Conservation (phyloP, 30 jellyfish, hydroid and myxozoan species). For the Hydractinia symbiolongicarpus region DNA sequence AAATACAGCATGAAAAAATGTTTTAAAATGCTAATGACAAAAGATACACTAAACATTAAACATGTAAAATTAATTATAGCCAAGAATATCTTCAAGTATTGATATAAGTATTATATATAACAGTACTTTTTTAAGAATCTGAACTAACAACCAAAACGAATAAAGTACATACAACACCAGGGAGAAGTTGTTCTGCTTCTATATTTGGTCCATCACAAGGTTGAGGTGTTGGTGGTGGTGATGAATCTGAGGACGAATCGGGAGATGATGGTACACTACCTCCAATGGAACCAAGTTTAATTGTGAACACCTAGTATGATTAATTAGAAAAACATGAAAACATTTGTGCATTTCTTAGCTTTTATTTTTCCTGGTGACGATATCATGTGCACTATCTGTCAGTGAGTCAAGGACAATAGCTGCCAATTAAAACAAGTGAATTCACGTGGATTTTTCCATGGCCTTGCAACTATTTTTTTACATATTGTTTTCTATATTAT, state of each 20-base stretch:
- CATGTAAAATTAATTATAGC: background rate
- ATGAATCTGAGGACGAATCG: conserved; percentile 95
- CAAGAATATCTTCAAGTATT: background rate
- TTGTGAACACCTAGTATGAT: conserved; percentile 58
- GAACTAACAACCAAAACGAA: background rate
- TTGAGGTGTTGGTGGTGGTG: conserved; percentile 97
- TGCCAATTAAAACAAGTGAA: too few species aligned
- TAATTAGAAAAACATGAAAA: too few species aligned
- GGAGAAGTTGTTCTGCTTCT: conserved; percentile 86
- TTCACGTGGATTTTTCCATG: too few species aligned
- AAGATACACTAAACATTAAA: too few species aligned
- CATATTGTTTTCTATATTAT: too few species aligned
- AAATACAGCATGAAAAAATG: too few species aligned
- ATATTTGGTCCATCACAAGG: conserved; percentile 86
- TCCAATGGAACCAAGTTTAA: conserved; percentile 74
- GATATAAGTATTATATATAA: background rate
- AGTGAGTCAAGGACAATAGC: too few species aligned
- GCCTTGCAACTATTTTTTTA: too few species aligned
- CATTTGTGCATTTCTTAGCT: too few species aligned
- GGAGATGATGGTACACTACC: conserved; percentile 98
- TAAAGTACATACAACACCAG: conserved; percentile 72
- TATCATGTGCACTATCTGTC: too few species aligned
- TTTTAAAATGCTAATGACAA: too few species aligned
- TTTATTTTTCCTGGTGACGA: too few species aligned
- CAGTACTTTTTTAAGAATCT: background rate